A percentile compares a stretch with the other conserved stretches of the same genome.
Conservation (phyloP, 2,113 vertebrate species). For the Heteronetta atricapilla region DNA sequence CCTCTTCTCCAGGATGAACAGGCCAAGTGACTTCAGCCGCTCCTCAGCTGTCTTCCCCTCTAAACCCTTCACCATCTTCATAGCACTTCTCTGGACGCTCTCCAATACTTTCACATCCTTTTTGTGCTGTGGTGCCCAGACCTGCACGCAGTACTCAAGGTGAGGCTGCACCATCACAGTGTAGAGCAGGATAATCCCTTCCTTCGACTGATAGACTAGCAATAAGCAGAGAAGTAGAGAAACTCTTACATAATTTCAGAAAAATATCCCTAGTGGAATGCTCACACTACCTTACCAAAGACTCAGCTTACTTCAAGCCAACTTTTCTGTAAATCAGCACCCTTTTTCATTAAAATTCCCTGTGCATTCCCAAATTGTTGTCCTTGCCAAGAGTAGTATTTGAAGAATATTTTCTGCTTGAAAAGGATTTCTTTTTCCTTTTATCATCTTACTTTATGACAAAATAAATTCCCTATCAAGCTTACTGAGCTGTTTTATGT, state of each 20-base stretch:
- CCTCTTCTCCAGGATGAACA: too few relatives aligned
- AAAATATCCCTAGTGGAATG: neutral
- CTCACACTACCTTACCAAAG: neutral
- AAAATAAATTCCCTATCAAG: neutral
- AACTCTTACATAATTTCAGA: neutral
- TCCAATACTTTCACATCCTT: too few relatives aligned
- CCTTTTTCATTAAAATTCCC: neutral
- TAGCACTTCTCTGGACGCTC: too few relatives aligned
- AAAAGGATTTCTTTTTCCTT: neutral
- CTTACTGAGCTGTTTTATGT: neutral
- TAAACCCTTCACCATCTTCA: too few relatives aligned
- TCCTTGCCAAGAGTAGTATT: neutral
- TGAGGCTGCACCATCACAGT: too few relatives aligned
- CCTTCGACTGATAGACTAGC: too few relatives aligned
- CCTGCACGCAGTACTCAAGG: too few relatives aligned
- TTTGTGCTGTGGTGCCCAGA: too few relatives aligned
- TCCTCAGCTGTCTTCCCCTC: too few relatives aligned
- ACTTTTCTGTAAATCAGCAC: fast-evolving
- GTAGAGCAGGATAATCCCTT: too few relatives aligned
- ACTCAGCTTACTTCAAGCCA: neutral
- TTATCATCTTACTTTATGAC: neutral
- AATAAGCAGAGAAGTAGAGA: neutral
- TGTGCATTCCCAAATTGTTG: neutral
- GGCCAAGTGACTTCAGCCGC: too few relatives aligned
- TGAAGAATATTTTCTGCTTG: neutral